Evolutionary conservation across 2,113 vertebrate species (phyloP).

Genomic region (Ammodytes marinus): DNA sequence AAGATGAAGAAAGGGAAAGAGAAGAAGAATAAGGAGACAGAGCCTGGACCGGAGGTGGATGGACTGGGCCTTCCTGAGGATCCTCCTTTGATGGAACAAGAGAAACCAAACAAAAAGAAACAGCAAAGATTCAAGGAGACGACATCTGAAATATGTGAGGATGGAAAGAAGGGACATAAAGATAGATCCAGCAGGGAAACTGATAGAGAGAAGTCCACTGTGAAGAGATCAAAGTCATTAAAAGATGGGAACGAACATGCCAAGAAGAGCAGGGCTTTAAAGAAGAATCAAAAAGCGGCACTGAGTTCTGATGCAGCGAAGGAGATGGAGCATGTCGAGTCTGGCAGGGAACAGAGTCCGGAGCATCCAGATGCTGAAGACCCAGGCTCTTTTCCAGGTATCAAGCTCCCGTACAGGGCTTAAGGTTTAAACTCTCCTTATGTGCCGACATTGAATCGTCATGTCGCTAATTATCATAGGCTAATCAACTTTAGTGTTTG

Average conservation of each 20-base stretch:
- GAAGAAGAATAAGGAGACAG: background rate
- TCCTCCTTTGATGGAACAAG: constrained; percentile 1
- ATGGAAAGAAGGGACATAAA: constrained; percentile 14
- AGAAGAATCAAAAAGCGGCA: background rate
- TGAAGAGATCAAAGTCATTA: constrained; percentile 19
- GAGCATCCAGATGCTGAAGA: constrained; percentile 9
- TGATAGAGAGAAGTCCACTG: background rate
- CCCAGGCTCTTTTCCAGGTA: constrained; percentile 45
- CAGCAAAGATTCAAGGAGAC: constrained; percentile 17
- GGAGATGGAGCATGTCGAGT: background rate
- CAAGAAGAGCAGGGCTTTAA: constrained; percentile 21
- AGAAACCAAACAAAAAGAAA: constrained; percentile 50
- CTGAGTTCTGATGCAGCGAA: constrained; percentile 1
- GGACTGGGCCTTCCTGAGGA: constrained; percentile 9
- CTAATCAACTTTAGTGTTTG: background rate
- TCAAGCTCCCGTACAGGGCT: background rate
- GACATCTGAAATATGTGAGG: constrained; percentile 15
- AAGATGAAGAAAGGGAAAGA: constrained; percentile 18
- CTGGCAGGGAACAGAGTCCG: background rate
- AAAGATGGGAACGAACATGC: constrained; percentile 20
- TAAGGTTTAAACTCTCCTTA: background rate
- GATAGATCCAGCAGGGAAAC: background rate
- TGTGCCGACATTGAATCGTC: background rate
- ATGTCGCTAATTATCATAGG: background rate
- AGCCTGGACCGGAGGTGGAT: background rate